Evolutionary conservation across 2,113 vertebrate genomes (phyloP), one percentile per base, ranked within the genome.

Genomic region (Vireo altiloquus): DNA sequence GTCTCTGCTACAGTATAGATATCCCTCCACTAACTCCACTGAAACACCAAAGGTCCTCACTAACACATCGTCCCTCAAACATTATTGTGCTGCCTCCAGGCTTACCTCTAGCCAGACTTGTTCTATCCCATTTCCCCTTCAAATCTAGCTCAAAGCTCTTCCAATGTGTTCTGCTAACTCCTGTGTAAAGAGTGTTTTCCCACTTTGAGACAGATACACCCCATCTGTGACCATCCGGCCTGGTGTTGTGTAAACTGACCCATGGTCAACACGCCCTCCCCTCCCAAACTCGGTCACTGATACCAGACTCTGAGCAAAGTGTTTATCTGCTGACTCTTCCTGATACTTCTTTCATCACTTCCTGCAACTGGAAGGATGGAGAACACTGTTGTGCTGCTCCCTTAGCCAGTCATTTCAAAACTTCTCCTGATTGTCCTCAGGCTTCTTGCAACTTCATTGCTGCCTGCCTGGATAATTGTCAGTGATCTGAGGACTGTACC

Each of bases 261-360:
- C 3, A 1, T 16, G 8, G 24, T n/a, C 23, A 49, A 24, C 50
- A 46, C 6, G n/a, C 18, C 2, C 10, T 0, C 10, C 2, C 35
- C n/a, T n/a, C 11, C 6, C 13, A 35, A 49, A 57, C 49, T 49
- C 16, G 49, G 35, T 28, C 52, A 49, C 5, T 24, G 19, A 49
- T 30, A 25, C 31, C 31, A 64, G 40, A 35, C 10, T 64, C 50
- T 35, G 27, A 83, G 20, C 30, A 30, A 49, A 56, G 25, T 35
- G 11, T 40, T 42, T n/a, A 21, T 40, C 35, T 75, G 31, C 52
- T 30, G 35, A 30, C 24, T 49, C 16, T 66, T 66, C 8, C 20
- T 35, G 24, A 30, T 75, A 30, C 4, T 24, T 66, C 24, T 49
- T 7, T 57, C n/a, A 35, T 57, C 3, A 31, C n/a, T 35, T n/a